phyloP scores from a whole-genome alignment of 2,797 vertebrate genomes.

The Carcharodon carcharias region DNA sequence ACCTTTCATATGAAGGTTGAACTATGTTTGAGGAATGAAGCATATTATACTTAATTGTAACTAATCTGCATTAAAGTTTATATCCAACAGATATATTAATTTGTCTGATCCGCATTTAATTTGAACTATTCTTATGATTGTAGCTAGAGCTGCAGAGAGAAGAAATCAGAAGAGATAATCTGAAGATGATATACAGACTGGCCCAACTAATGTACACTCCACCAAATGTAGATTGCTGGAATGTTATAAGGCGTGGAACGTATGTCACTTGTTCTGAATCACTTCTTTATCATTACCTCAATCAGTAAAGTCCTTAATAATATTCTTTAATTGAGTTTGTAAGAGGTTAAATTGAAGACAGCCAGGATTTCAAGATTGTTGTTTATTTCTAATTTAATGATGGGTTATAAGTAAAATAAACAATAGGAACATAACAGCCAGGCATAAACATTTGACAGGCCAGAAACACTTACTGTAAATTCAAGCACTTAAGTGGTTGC shows the following conservation, averaged over 20 bases:
- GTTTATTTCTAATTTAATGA: not conserved
- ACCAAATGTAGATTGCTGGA: conserved; percentile 56
- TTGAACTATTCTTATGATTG: not conserved
- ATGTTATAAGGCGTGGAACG: conserved; percentile 42
- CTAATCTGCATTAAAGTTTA: not conserved
- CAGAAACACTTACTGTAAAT: not conserved
- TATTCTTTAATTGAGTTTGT: conserved; percentile 31
- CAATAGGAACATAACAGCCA: not conserved
- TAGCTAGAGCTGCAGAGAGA: conserved; percentile 53
- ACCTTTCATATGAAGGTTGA: not conserved
- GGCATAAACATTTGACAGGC: not conserved
- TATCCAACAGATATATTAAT: not conserved
- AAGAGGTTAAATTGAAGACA: conserved; percentile 25
- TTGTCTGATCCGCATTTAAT: not conserved
- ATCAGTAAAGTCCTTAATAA: not conserved
- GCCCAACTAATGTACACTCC: conserved; percentile 47
- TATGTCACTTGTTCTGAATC: conserved; percentile 23
- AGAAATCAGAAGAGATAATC: conserved; percentile 55
- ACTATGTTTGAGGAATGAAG: not conserved
- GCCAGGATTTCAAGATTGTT: not conserved
- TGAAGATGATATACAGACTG: conserved; percentile 49
- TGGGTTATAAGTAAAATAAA: not conserved
- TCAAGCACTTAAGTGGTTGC: not conserved
- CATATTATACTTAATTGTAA: not conserved
- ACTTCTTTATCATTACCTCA: not conserved